Base-by-base conservation (phyloP, 2,888 invertebrate species). In the Pseudococcus longispinus region DNA sequence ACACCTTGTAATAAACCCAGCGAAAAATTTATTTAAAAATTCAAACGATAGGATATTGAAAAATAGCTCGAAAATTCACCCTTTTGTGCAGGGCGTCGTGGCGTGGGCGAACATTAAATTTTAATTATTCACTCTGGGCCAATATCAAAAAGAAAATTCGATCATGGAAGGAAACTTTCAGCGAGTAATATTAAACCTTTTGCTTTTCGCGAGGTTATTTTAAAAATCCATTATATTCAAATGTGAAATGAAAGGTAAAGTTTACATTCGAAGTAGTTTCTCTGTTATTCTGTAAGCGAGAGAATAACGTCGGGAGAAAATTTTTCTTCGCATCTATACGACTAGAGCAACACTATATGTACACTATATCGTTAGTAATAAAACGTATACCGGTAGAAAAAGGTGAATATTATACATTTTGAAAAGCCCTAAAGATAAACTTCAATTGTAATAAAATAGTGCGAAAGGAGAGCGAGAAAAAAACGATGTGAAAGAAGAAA, bases 161-260 rank as follows among this genome's bases (percentile, higher is more conserved):
- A 70, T 70, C 70, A 70, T 70, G 70, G 29, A 70, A 70, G 1
- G 70, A 70, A 70, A 70, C 70, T 70, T 70, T 70, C 70, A 29
- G 4, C 70, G 70, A 23, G 60, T 60, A 60, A 60, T 60, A 60
- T 60, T 70, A 70, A 70, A 29, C 70, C 70, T 70, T 65, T 70
- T 18, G 29, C 29, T 29, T 65, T 80, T n/a, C 3, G 77, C 77
- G n/a, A 80, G 37, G 37, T 80, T 80, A 80, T 80, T 80, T 80
- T 80, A 42, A 80, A 80, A 80, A 80, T 80, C 77, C 77, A 80
- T 80, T 80, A 80, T 80, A 80, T 80, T 80, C 77, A 80, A 80
- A 80, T 80, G 77, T 20, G 20, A 80, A 80, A 80, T 80, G 77
- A 80, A 80, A 80, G 42, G 77, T 42, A 23, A 80, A 80, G 77